Base-by-base conservation (phyloP, 2,113 vertebrate genomes). In the Murina feae region DNA sequence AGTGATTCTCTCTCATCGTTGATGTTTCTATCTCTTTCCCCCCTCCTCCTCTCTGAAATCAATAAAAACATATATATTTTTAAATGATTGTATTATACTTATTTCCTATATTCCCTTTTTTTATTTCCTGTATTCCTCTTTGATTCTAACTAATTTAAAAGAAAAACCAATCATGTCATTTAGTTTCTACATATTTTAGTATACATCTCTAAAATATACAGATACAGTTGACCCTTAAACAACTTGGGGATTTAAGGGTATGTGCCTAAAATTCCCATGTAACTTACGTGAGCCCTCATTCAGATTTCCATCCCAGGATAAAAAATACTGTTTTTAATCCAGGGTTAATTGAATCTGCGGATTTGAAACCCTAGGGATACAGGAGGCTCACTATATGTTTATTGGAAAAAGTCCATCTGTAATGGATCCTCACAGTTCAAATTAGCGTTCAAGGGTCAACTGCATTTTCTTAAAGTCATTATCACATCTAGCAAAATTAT, bases 91-190 rank as follows among this genome's bases (percentile, higher is more conserved):
- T 86, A 32, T 11, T 65, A 53, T 49, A 51, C 21, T 76, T 88
- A 79, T 51, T 89, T 90, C 28, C 55, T 76, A 68, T 75, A 9
- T 60, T 42, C 85, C 51, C 1, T 85, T 81, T 68, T 74, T 17
- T 76, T 88, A 79, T 51, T 89, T 90, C 28, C 55, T 76, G 55
- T 75, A 10, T 60, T 42, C 85, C 51, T 65, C 66, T 85, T 76
- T 25, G 39, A 49, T 69, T 71, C 37, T 89, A 74, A 81, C 81
- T 89, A 82, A 76, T 86, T 95, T 81, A 90, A 86, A 86, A 91
- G n/a, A 30, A 86, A 55, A 75, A 71, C 42, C 28, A 86, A 1
- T 75, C 10, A 9, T 28, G 10, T 68, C 49, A 39, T 71, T 95
- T 78, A 25, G 68, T 58, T 65, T 94, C 53, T 87, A 16, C 25